phyloP scores from a whole-genome alignment of 2,797 vertebrate species.

The Zenarchopterus dispar region DNA sequence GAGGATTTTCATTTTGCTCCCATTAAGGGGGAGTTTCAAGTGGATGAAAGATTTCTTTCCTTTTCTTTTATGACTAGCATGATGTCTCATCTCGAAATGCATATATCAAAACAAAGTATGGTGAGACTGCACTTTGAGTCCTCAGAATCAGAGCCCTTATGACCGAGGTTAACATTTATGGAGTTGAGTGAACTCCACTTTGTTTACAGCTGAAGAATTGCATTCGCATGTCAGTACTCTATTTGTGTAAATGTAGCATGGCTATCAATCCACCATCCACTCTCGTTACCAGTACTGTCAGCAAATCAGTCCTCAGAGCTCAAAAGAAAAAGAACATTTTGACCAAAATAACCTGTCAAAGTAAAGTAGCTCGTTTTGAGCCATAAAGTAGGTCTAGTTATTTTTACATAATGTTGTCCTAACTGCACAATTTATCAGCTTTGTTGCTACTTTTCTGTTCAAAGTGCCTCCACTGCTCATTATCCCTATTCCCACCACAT shows the following conservation, averaged over 20 bases:
- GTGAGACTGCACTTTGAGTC: too few species aligned
- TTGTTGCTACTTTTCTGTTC: constrained; percentile 21
- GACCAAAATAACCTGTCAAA: constrained; percentile 8
- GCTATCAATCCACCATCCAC: background rate
- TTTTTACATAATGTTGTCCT: constrained; percentile 20
- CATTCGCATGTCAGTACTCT: too few species aligned
- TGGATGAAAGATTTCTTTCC: too few species aligned
- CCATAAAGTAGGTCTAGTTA: background rate
- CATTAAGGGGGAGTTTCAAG: too few species aligned
- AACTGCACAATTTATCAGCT: constrained; percentile 18
- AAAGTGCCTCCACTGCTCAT: constrained; percentile 12
- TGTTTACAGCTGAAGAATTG: too few species aligned
- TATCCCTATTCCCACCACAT: constrained; percentile 19
- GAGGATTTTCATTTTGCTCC: too few species aligned
- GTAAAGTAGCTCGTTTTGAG: constrained; percentile 2
- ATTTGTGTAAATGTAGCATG: constrained; percentile 1
- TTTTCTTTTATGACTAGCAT: too few species aligned
- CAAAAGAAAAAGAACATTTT: background rate
- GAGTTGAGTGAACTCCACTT: too few species aligned
- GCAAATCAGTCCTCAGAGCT: constrained; percentile 5
- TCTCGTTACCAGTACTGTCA: background rate
- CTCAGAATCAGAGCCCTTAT: too few species aligned
- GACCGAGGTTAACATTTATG: too few species aligned
- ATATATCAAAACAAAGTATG: too few species aligned
- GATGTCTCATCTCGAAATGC: too few species aligned